Evolutionary conservation across 30 jellyfish, hydroid and myxozoan genomes (phyloP).

Genomic region (Turritopsis dohrnii): DNA sequence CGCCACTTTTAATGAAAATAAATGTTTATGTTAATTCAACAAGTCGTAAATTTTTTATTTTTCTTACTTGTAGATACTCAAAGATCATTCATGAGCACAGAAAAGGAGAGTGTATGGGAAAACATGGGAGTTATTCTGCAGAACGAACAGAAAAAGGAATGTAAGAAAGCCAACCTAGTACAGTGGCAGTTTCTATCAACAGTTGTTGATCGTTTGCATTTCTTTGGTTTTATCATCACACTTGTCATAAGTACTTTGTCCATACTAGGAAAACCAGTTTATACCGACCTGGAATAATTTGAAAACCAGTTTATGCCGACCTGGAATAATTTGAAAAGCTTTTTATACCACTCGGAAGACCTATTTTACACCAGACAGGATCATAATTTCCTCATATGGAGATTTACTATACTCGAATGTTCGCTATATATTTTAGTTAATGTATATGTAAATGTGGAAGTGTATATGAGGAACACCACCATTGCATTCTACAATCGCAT

Average conservation of each 20-base stretch:
- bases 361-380: no score
- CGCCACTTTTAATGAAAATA: no score
- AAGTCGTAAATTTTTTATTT: no score
- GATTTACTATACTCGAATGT: no score
- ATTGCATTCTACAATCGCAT: no score
- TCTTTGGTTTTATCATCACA: constrained; percentile 40
- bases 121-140: background rate
- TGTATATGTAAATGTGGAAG: no score
- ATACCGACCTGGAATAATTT: background rate
- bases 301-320: background rate
- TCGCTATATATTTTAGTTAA: no score
- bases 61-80: background rate
- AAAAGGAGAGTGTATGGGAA: background rate
- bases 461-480: no score
- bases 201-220: constrained; percentile 55
- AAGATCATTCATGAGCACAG: background rate
- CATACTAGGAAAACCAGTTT: background rate
- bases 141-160: background rate
- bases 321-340: background rate
- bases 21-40: no score
- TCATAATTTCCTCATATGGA: no score
- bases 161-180: constrained; percentile 14
- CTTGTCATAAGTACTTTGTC: background rate
- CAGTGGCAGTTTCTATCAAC: constrained; percentile 67
- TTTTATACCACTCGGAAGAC: background rate